Percentiles rank a stretch among this genome's conserved stretches.
Conservation (phyloP, 2,113 vertebrate genomes). For the Passer montanus region DNA sequence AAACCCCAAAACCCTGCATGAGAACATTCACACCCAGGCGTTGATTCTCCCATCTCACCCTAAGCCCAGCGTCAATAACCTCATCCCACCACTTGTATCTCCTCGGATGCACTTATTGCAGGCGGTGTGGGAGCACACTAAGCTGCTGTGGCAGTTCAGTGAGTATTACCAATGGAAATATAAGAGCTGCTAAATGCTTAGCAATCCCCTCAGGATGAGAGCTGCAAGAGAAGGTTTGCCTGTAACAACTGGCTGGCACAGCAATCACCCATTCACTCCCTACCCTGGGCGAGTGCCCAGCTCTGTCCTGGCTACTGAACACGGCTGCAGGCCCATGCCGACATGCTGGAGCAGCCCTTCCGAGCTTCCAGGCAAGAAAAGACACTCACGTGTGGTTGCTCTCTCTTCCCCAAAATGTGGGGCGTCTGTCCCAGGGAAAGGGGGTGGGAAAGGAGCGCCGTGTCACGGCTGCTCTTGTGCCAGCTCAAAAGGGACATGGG, state of each 20-base stretch:
- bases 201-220: neutral
- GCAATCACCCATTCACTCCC: neutral
- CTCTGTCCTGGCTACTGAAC: neutral
- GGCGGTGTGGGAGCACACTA: neutral
- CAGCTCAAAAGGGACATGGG: neutral
- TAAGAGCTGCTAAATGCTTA: neutral
- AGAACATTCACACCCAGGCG: neutral
- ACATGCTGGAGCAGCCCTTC: neutral
- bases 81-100: neutral
- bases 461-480: neutral
- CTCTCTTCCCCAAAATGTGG: neutral
- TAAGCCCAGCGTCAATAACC: neutral
- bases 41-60: neutral
- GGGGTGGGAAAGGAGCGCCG: accelerated
- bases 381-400: neutral
- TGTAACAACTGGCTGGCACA: neutral
- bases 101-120: neutral
- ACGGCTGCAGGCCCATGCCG: neutral
- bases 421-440: neutral
- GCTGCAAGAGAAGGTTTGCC: neutral
- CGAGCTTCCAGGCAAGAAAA: neutral
- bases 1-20: neutral
- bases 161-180: neutral
- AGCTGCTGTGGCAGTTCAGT: neutral
- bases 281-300: neutral